Percentiles rank a stretch among this genome's conserved stretches.
Conservation (phyloP, 2,888 invertebrate genomes). For the Tethea ocularis region DNA sequence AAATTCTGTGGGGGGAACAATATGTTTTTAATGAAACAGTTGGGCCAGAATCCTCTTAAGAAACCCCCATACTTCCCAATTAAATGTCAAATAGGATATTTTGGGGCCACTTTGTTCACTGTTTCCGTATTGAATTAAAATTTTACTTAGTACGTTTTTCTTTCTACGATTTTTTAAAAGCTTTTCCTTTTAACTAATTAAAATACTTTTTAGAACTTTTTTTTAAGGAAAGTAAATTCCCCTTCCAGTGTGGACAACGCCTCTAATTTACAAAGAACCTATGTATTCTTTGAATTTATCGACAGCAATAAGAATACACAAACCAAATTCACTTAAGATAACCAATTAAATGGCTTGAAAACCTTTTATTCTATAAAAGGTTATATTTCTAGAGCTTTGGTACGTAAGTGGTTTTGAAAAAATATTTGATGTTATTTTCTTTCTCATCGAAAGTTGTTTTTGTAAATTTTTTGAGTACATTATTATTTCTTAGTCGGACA, state of each 20-base stretch:
- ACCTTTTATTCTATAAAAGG: conserved; percentile 12
- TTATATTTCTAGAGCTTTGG: neutral
- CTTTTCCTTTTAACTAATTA: neutral
- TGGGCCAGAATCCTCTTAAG: conserved; percentile 34
- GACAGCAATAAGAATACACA: conserved; percentile 9
- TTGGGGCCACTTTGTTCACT: conserved; percentile 9
- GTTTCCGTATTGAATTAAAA: conserved; percentile 7
- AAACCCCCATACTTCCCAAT: conserved; percentile 50
- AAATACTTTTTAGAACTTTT: neutral
- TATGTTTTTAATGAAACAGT: conserved; percentile 55
- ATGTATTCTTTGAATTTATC: conserved; percentile 27
- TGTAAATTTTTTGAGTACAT: neutral
- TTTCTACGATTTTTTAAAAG: neutral
- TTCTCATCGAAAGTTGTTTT: neutral
- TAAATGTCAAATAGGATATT: conserved; percentile 25
- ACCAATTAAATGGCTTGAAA: conserved; percentile 32
- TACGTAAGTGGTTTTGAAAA: neutral
- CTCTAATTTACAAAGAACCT: conserved; percentile 23
- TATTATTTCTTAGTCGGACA: too few species aligned
- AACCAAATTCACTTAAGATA: conserved; percentile 24
- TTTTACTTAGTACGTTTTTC: neutral
- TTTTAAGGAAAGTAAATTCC: conserved; percentile 11
- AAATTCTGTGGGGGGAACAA: conserved; percentile 33
- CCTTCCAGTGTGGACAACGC: conserved; percentile 15
- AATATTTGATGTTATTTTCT: neutral